Base-by-base conservation (phyloP, 1,140 invertebrate genomes). In the Ctenoplectra terminalis region DNA sequence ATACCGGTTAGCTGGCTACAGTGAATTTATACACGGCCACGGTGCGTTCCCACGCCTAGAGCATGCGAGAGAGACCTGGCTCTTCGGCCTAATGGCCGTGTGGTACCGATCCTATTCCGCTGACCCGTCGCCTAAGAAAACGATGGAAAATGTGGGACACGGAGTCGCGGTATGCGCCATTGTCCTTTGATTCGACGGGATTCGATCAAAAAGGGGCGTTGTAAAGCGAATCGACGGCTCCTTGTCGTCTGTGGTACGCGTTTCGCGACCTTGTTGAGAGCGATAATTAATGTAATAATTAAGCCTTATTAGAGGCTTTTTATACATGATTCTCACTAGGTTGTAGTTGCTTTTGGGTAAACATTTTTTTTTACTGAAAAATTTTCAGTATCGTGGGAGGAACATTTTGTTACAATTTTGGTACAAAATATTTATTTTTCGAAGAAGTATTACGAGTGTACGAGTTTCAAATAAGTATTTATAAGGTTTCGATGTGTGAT, bases 11-110 rank as follows among this genome's bases (percentile, higher is more conserved):
- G 77, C 50, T 78, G n/a, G 75, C 58, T 78, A 86, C 67, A 69
- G 69, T 78, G 82, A 73, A 89, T 89, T 89, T 89, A 89, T 89
- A 87, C 83, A 85, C 85, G 64, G 70, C 52, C 63, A 82, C 83
- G 76, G 69, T 89, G 88, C 88, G 88, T 89, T 89, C 88, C 88
- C 88, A 89, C 88, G 88, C 87, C 88, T 81, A 70, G 85, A 81
- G 73, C 74, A 87, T 79, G 81, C 87, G 89, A 87, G 81, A 87
- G 84, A 85, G 89, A 71, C 74, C 73, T 82, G 48, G 87, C 87
- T 90, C 90, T 85, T 82, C 82, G 88, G 85, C 86, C 87, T 86
- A 87, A 89, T 88, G 90, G 82, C 82, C 78, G 81, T 82, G 73
- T 52, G 64, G 67, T 70, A 74, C 77, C 85, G 79, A 77, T 78